These are phyloP conservation scores for Parazoanthus darwini DNA, from an alignment of 92 coral and sea anemone genomes.

Conservation along the genomic window DNA sequence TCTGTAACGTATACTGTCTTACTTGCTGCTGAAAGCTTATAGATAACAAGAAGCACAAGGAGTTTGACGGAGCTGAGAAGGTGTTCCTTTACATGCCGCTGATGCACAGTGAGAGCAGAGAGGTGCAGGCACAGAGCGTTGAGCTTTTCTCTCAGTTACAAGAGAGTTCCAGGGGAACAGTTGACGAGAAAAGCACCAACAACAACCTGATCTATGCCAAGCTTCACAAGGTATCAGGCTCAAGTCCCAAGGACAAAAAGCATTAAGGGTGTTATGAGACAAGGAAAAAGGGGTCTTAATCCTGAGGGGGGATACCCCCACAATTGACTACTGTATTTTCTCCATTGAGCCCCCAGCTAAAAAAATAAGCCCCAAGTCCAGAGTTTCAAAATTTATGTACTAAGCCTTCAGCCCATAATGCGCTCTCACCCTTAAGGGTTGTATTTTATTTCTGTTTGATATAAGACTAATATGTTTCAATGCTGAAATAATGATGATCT, in stretches of 20 bases:
- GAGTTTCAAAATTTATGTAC: no score
- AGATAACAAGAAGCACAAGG: conserved; percentile 11
- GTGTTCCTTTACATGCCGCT: conserved; percentile 29
- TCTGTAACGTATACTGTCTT: not conserved
- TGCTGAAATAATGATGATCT: no score
- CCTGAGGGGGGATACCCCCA: no score
- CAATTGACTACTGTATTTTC: no score
- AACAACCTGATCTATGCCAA: not conserved
- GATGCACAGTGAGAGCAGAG: conserved; percentile 32
- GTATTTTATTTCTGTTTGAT: no score
- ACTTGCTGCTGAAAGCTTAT: not conserved
- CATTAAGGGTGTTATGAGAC: no score
- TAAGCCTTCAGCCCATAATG: no score
- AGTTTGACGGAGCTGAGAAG: conserved; percentile 11
- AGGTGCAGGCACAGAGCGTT: conserved; percentile 4
- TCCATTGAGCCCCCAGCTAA: no score
- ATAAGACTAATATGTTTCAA: no score
- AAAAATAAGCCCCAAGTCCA: no score
- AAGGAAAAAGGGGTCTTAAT: no score
- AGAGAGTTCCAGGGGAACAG: conserved; percentile 12
- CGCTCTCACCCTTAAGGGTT: no score
- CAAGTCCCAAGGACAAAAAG: not conserved
- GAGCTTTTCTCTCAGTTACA: not conserved
- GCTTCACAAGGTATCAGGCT: conserved; percentile 20
- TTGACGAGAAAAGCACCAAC: not conserved